These are phyloP conservation scores for Stramonita haemastoma DNA, from an alignment of 2,888 invertebrate species.

Conservation along the genomic window DNA sequence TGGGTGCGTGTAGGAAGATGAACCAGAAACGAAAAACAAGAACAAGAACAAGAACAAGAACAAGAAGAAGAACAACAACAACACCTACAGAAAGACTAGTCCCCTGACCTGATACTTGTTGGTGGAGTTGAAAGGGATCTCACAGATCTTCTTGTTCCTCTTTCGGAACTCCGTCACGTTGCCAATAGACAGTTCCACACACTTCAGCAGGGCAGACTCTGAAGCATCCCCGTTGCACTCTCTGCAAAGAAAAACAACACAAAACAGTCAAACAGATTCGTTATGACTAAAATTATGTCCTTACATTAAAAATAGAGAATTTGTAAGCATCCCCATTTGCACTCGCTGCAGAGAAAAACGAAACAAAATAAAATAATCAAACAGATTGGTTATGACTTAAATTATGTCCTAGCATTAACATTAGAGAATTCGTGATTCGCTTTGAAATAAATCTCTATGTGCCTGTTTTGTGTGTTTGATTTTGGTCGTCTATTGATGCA, in stretches of 20 bases:
- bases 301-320: too few species aligned
- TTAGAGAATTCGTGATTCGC: too few species aligned
- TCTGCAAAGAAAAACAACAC: constrained; percentile 54
- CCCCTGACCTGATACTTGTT: constrained; percentile 78
- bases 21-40: neutral
- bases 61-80: neutral
- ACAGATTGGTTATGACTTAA: too few species aligned
- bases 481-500: too few species aligned
- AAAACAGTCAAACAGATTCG: too few species aligned
- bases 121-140: constrained; percentile 80
- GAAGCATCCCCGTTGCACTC: constrained; percentile 79
- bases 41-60: neutral
- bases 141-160: constrained; percentile 76
- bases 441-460: too few species aligned
- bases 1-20: neutral
- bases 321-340: too few species aligned
- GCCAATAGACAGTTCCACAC: constrained; percentile 76
- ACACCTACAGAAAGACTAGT: neutral
- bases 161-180: constrained; percentile 72
- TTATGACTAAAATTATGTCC: too few species aligned
- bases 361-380: too few species aligned
- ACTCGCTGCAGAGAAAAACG: neutral
- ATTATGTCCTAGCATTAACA: too few species aligned
- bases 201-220: constrained; percentile 78
- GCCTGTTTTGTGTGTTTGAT: too few species aligned